A percentile compares a stretch with the other conserved stretches of the same genome.
phyloP scores from a whole-genome alignment of 2,797 vertebrate species.

The Novumbra hubbsi region DNA sequence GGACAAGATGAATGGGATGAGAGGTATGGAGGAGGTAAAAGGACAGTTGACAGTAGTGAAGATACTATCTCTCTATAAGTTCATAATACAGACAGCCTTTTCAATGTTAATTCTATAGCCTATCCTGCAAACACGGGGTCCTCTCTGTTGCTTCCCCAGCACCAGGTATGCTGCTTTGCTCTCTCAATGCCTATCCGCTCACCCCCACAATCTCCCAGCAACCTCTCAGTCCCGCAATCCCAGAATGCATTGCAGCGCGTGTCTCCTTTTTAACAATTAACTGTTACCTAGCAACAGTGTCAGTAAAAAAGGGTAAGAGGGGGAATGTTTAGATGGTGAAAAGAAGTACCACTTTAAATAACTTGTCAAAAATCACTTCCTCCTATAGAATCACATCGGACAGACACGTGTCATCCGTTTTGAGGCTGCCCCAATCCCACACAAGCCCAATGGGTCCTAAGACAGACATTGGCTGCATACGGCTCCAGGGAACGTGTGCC shows the following conservation, averaged over 20 bases:
- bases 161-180: background rate
- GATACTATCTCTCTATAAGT: conserved; percentile 26
- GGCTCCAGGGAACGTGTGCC: background rate
- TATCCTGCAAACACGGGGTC: conserved; percentile 37
- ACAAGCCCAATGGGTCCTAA: background rate
- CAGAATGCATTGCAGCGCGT: conserved; percentile 33
- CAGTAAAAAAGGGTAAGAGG: conserved; percentile 19
- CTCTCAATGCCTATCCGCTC: conserved; percentile 5
- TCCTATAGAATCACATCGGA: background rate
- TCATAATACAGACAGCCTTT: conserved; percentile 28
- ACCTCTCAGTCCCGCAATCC: conserved; percentile 28
- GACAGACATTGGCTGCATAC: background rate
- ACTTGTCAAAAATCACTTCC: background rate
- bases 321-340: background rate
- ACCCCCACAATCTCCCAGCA: background rate
- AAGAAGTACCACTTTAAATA: conserved; percentile 11
- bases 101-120: conserved; percentile 14
- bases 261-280: conserved; percentile 61
- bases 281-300: conserved; percentile 67
- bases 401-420: background rate
- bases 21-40: conserved; percentile 22
- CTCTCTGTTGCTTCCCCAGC: conserved; percentile 15
- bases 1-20: conserved; percentile 9
- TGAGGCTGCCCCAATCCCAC: background rate
- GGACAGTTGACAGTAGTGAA: conserved; percentile 45